Conservation (phyloP, 2,113 vertebrate genomes). For the Sturnira hondurensis region DNA sequence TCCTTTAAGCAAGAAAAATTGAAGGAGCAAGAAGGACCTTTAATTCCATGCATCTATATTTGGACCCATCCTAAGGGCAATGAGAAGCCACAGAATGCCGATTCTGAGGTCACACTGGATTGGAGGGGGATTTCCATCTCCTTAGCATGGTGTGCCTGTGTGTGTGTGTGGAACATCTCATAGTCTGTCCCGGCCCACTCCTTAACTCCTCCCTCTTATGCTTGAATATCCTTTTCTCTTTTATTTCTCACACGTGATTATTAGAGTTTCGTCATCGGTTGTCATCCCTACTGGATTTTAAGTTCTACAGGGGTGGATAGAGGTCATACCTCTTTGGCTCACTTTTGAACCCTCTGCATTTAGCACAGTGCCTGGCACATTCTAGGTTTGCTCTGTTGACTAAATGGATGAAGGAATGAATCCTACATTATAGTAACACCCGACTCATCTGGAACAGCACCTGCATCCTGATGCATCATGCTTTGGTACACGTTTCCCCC, state of each 20-base stretch:
- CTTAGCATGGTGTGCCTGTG: neutral
- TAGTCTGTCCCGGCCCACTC: neutral
- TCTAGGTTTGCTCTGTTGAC: neutral
- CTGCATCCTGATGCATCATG: neutral
- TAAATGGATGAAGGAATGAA: neutral
- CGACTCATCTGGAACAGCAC: neutral
- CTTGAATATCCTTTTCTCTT: neutral
- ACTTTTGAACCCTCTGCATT: neutral
- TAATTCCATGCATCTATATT: neutral
- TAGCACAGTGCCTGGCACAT: neutral
- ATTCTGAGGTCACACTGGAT: neutral
- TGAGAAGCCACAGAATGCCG: neutral
- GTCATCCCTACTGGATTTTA: neutral
- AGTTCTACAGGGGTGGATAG: neutral
- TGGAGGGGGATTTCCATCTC: neutral
- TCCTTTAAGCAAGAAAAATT: too few relatives aligned
- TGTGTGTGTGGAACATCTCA: neutral
- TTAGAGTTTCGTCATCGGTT: neutral
- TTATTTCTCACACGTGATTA: too few relatives aligned
- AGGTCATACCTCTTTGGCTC: neutral
- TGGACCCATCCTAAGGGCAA: neutral
- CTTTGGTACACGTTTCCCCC: neutral
- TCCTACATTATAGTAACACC: neutral
- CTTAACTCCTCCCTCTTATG: neutral
- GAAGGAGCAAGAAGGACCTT: neutral